phyloP scores from a whole-genome alignment of 2,888 invertebrate genomes.

The Dioctria rufipes region DNA sequence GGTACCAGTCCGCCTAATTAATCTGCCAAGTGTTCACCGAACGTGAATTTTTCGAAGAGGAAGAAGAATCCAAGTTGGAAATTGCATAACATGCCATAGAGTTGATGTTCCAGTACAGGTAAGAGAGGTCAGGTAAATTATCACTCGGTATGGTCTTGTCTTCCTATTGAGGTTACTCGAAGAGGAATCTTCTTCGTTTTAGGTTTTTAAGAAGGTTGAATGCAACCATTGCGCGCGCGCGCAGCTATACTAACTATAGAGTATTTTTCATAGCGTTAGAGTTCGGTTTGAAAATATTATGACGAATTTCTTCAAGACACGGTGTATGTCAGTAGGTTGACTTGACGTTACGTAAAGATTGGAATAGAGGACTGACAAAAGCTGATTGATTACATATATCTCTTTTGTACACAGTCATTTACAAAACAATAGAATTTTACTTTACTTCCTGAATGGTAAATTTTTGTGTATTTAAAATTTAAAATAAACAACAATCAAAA shows the following conservation, averaged over 20 bases:
- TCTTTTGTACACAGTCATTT: background rate
- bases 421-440: background rate
- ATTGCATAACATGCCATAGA: slow-evolving; percentile 11
- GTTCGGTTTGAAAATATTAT: slow-evolving; percentile 16
- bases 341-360: slow-evolving; percentile 10
- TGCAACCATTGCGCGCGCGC: background rate
- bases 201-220: slow-evolving; percentile 18
- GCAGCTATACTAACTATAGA: slow-evolving; percentile 4
- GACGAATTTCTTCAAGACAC: slow-evolving; percentile 22
- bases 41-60: slow-evolving; percentile 22
- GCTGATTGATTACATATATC: background rate
- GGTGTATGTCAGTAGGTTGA: background rate
- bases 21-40: slow-evolving; percentile 33
- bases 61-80: slow-evolving; percentile 9
- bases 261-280: too few relatives aligned
- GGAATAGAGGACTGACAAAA: background rate
- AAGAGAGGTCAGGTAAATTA: slow-evolving; percentile 48
- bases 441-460: too few relatives aligned
- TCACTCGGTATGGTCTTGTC: slow-evolving; percentile 30
- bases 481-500: too few relatives aligned
- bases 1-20: slow-evolving; percentile 35
- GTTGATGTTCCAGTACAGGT: slow-evolving; percentile 31
- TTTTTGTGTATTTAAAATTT: too few relatives aligned
- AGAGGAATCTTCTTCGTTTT: slow-evolving; percentile 4
- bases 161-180: slow-evolving; percentile 22